Conservation (phyloP, 2,888 invertebrate species). For the Eristalis pertinax region DNA sequence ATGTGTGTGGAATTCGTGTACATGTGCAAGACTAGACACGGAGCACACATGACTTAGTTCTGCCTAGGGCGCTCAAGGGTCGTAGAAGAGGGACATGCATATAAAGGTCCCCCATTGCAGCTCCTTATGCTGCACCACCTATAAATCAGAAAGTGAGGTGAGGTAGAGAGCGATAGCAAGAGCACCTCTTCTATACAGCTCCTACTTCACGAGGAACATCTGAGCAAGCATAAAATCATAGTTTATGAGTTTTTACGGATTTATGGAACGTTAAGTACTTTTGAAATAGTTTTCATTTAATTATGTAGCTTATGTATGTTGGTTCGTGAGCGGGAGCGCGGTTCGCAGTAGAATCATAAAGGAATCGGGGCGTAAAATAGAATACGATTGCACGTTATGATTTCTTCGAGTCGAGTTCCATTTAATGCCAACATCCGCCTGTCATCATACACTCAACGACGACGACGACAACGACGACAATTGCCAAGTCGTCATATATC, state of each 20-base stretch:
- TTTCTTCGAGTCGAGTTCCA: constrained; percentile 69
- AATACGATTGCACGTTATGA: constrained; percentile 68
- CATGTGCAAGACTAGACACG: constrained; percentile 69
- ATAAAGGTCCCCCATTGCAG: not conserved
- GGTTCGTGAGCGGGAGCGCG: not conserved
- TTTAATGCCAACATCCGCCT: constrained; percentile 69
- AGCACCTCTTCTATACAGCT: constrained; percentile 55
- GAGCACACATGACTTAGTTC: constrained; percentile 57
- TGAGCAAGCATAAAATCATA: constrained; percentile 72
- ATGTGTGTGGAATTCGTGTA: constrained; percentile 46
- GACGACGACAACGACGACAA: not conserved
- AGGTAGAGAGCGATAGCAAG: constrained; percentile 22
- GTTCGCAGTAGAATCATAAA: not conserved
- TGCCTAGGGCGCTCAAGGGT: constrained; percentile 50
- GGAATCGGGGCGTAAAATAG: constrained; percentile 31
- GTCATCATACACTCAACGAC: constrained; percentile 59
- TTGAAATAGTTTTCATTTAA: constrained; percentile 73
- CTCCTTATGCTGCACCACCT: constrained; percentile 27
- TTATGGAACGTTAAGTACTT: constrained; percentile 73
- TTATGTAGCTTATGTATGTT: constrained; percentile 71
- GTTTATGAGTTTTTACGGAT: constrained; percentile 73
- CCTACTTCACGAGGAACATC: constrained; percentile 53
- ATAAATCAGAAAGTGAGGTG: constrained; percentile 39
- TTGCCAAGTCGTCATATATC: constrained; percentile 10
- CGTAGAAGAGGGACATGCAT: constrained; percentile 12